These are phyloP conservation scores for Macrophya alboannulata DNA, from an alignment of 2,888 invertebrate species.

Conservation along the genomic window DNA sequence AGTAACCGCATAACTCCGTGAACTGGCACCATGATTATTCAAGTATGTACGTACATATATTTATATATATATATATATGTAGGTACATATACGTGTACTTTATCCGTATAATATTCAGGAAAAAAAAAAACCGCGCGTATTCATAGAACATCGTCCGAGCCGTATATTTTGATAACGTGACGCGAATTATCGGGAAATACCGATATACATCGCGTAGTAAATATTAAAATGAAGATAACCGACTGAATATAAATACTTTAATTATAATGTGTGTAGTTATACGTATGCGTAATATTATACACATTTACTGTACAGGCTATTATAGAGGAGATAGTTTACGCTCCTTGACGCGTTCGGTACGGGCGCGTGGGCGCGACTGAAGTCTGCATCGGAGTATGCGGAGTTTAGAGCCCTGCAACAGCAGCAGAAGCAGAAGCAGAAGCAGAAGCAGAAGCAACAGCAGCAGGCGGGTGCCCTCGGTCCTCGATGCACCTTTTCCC, in stretches of 20 bases:
- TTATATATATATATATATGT: too few relatives aligned
- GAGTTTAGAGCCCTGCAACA: constrained; percentile 27
- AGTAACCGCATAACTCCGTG: neutral
- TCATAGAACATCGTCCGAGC: neutral
- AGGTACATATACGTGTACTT: neutral
- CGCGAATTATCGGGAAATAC: neutral
- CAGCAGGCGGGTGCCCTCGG: constrained; percentile 28
- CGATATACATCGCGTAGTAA: neutral
- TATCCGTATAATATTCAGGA: neutral
- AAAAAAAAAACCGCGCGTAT: neutral
- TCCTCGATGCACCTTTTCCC: constrained; percentile 61
- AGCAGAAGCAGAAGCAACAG: neutral
- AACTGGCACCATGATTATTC: neutral
- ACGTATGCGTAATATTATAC: neutral
- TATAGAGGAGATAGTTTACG: neutral
- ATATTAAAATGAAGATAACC: neutral
- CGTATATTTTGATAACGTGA: neutral
- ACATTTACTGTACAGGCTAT: neutral
- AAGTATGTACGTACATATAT: too few relatives aligned
- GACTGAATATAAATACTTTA: neutral
- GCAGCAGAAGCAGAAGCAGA: neutral
- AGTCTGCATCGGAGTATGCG: constrained; percentile 32
- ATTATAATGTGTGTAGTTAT: too few relatives aligned
- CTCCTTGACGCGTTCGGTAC: constrained; percentile 57
- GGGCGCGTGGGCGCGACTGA: constrained; percentile 74